Base-by-base conservation (phyloP, 23 tunicate genomes). In the Ciona savignyi region DNA sequence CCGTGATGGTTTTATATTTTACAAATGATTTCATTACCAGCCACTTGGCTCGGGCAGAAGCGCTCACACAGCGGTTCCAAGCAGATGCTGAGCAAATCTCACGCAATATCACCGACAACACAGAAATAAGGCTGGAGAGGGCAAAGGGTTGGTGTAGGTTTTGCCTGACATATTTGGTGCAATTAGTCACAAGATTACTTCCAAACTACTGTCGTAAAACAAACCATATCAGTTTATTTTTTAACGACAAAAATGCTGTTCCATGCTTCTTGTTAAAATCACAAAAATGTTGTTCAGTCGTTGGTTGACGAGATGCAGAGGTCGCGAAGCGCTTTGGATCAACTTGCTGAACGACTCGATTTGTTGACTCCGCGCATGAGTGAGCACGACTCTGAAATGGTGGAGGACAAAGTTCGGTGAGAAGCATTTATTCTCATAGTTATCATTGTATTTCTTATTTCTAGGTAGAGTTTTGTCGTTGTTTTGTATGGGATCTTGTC, bases 371-470 rank as follows among this genome's bases (percentile, higher is more conserved):
- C 97, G 1, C 69, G 86, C n/a, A 77, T 91, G 85, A 71, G 51
- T 35, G 65, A 35, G 0, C 72, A 77, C 26, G 90, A 91, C 71
- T 70, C 84, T 0, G 86, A 91, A 29, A 25, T 77, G 79, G 76
- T 84, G 6, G 97, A 91, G 75, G 84, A 85, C 32, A 81, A 84
- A 74, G 83, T 74, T 71, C 80, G 91, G 97, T 90, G 28, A n/a
- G 71, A 2, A 15, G 28, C 6, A 68, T 68, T n/a, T n/a, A n/a
- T n/a, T n/a, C n/a, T n/a, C n/a, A n/a, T n/a, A n/a, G n/a, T n/a
- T n/a, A n/a, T n/a, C n/a, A n/a, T n/a, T n/a, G n/a, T n/a, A n/a
- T n/a, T n/a, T n/a, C n/a, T n/a, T n/a, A n/a, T n/a, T n/a, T n/a
- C n/a, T n/a, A n/a, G n/a, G n/a, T n/a, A n/a, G n/a, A n/a, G n/a